A percentile compares a stretch with the other conserved stretches of the same genome.
These are phyloP conservation scores for Sarcophaga subvicina DNA, from an alignment of 2,888 invertebrate species.

Conservation along the genomic window DNA sequence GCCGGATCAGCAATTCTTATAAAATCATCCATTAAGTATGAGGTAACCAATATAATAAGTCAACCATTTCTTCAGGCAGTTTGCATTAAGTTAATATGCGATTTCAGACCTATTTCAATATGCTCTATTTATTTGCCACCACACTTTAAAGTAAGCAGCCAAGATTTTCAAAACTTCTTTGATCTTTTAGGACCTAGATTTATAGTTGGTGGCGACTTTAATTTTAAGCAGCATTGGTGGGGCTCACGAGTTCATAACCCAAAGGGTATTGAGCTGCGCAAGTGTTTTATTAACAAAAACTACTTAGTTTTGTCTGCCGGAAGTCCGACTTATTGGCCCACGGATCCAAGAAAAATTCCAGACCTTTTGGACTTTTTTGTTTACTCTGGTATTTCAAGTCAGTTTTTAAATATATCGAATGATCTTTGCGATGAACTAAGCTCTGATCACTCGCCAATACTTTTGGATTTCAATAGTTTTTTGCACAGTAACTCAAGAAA, in stretches of 20 bases:
- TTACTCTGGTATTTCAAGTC: too few species aligned
- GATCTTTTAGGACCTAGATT: too few species aligned
- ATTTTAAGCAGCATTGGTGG: constrained; percentile 12
- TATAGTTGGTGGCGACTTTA: background rate
- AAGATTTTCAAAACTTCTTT: background rate
- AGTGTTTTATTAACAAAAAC: too few species aligned
- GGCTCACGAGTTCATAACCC: constrained; percentile 7
- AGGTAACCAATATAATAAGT: constrained; percentile 16
- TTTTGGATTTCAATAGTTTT: background rate
- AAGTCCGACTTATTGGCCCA: too few species aligned
- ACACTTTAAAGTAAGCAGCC: constrained; percentile 20
- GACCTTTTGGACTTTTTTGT: too few species aligned
- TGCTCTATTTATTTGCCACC: constrained; percentile 50
- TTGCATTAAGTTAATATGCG: constrained; percentile 37
- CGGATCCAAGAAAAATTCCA: too few species aligned
- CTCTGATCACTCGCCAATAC: background rate
- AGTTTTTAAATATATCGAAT: background rate
- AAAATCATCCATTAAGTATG: constrained; percentile 46
- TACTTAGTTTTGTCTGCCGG: too few species aligned
- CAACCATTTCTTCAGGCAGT: constrained; percentile 32
- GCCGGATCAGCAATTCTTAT: constrained; percentile 49
- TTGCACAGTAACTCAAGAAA: too few species aligned
- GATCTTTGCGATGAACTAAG: background rate
- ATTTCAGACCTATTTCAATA: constrained; percentile 3
- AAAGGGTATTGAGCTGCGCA: background rate